These are phyloP conservation scores for Leptopilina myrica DNA, from an alignment of 2,888 invertebrate genomes.

Conservation along the genomic window DNA sequence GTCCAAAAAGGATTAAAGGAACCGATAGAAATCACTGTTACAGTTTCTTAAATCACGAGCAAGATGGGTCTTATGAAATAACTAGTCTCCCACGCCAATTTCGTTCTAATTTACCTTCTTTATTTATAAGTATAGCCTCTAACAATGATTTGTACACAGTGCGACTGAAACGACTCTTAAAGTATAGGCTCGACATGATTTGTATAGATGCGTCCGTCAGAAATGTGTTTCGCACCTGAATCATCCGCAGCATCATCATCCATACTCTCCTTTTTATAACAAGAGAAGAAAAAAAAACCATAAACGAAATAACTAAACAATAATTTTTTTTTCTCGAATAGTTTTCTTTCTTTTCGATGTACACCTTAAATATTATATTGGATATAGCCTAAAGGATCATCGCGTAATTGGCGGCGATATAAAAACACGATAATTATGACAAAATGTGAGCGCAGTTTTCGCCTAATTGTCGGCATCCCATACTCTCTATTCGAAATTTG, in stretches of 20 bases:
- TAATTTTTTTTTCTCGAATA: conserved; percentile 45
- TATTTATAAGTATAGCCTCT: conserved; percentile 66
- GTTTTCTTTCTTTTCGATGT: conserved; percentile 43
- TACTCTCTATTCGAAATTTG: conserved; percentile 66
- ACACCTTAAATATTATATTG: background rate
- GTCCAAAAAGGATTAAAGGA: no score
- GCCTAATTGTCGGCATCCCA: conserved; percentile 67
- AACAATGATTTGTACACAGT: conserved; percentile 73
- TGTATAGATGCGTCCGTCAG: conserved; percentile 60
- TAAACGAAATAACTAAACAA: conserved; percentile 48
- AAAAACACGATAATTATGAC: conserved; percentile 70
- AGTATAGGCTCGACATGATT: conserved; percentile 66
- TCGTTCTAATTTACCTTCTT: conserved; percentile 48
- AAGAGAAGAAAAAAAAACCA: conserved; percentile 33
- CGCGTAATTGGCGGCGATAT: conserved; percentile 63
- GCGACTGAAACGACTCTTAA: conserved; percentile 61
- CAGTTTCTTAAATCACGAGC: background rate
- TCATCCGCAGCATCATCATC: conserved; percentile 52
- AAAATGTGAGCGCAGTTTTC: conserved; percentile 60
- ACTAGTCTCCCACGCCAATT: conserved; percentile 45
- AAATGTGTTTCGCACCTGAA: conserved; percentile 38
- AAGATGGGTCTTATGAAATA: background rate
- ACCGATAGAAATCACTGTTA: background rate
- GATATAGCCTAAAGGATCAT: conserved; percentile 59
- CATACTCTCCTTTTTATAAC: conserved; percentile 14